phyloP scores from a whole-genome alignment of 2,113 vertebrate genomes.

The Dolichallabes microphthalmus region DNA sequence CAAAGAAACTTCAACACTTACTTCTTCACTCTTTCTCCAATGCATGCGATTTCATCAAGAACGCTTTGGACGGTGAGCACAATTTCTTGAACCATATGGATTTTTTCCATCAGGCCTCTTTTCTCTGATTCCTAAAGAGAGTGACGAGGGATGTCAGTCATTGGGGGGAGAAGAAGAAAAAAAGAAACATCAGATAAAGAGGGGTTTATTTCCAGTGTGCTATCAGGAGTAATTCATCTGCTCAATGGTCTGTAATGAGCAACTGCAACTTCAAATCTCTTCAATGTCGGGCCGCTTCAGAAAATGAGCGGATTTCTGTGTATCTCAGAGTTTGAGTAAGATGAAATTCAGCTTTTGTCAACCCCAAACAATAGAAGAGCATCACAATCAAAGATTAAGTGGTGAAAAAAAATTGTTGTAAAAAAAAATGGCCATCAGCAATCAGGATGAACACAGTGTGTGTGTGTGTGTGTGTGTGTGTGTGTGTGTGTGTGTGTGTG shows the following conservation, averaged over 20 bases:
- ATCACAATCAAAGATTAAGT: slow-evolving; percentile 71
- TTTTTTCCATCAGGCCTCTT: slow-evolving; percentile 91
- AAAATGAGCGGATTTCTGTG: slow-evolving; percentile 66
- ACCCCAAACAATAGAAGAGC: slow-evolving; percentile 66
- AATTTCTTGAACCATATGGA: slow-evolving; percentile 96
- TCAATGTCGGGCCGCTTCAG: slow-evolving; percentile 59
- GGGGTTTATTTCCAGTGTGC: slow-evolving; percentile 65
- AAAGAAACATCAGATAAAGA: slow-evolving; percentile 65
- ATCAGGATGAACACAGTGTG: slow-evolving; percentile 64
- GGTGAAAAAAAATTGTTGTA: slow-evolving; percentile 67
- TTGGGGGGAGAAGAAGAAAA: slow-evolving; percentile 15
- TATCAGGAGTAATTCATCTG: slow-evolving; percentile 72
- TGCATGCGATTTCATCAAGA: slow-evolving; percentile 86
- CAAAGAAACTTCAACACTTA: slow-evolving; percentile 67
- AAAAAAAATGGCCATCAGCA: slow-evolving; percentile 68
- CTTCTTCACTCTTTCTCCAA: slow-evolving; percentile 96
- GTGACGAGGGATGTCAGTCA: slow-evolving; percentile 67
- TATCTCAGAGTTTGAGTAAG: slow-evolving; percentile 55
- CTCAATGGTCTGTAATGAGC: slow-evolving; percentile 74
- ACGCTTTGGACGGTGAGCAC: slow-evolving; percentile 86
- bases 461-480: not conserved
- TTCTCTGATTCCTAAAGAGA: slow-evolving; percentile 83
- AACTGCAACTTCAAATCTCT: slow-evolving; percentile 63
- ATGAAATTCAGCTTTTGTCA: slow-evolving; percentile 70
- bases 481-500: not conserved